Evolutionary conservation across 2,888 invertebrate species (phyloP).

Genomic region (Dinocampus coccinellae): DNA sequence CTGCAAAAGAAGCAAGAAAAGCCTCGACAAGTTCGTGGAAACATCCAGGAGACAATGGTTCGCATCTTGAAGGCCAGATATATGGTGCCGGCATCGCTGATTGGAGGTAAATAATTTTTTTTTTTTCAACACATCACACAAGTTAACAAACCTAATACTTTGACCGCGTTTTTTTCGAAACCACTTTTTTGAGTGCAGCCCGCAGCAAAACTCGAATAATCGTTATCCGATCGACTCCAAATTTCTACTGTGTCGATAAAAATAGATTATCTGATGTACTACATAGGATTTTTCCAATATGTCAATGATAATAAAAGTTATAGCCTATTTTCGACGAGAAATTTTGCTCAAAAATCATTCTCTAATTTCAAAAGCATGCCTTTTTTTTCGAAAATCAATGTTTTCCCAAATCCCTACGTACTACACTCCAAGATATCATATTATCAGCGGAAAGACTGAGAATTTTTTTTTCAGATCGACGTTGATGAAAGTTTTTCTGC

Average conservation of each 20-base stretch:
- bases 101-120: slow-evolving; percentile 16
- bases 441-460: slow-evolving; percentile 37
- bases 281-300: no score
- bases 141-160: slow-evolving; percentile 12
- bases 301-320: no score
- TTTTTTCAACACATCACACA: slow-evolving; percentile 9
- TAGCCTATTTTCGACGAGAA: no score
- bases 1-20: slow-evolving; percentile 32
- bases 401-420: no score
- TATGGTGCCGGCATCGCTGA: slow-evolving; percentile 44
- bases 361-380: no score
- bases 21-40: slow-evolving; percentile 30
- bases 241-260: no score
- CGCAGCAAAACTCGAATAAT: no score
- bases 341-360: no score
- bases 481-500: slow-evolving; percentile 38
- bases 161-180: slow-evolving; percentile 25
- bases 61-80: slow-evolving; percentile 37
- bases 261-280: no score
- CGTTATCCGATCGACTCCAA: no score
- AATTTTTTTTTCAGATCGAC: slow-evolving; percentile 38
- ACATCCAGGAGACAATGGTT: slow-evolving; percentile 23
- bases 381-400: no score
- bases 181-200: no score
- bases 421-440: slow-evolving; percentile 41